Evolutionary conservation across 2,113 vertebrate species (phyloP).

Genomic region (Platichthys stellatus): DNA sequence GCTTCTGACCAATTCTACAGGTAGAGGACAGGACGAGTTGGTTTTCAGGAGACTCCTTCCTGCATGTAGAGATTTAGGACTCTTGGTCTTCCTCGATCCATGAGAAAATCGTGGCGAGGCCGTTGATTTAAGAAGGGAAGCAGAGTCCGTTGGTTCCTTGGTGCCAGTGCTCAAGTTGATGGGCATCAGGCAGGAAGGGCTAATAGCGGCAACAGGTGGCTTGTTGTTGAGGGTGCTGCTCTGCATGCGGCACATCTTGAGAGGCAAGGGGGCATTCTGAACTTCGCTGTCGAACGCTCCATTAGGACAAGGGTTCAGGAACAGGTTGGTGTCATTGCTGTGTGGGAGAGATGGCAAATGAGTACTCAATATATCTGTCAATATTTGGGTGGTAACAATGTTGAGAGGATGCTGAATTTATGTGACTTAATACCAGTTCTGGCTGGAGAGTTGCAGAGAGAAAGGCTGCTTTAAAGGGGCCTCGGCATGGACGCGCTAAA

Average conservation of each 20-base stretch:
- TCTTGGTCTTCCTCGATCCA: constrained; percentile 83
- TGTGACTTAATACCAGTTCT: constrained; percentile 85
- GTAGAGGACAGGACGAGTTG: constrained; percentile 73
- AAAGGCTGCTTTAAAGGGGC: constrained; percentile 88
- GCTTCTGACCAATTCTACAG: constrained; percentile 85
- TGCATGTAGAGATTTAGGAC: constrained; percentile 64
- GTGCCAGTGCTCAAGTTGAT: constrained; percentile 87
- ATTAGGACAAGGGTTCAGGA: constrained; percentile 87
- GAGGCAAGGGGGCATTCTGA: constrained; percentile 94
- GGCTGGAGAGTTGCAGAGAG: constrained; percentile 84
- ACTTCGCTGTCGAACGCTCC: constrained; percentile 86
- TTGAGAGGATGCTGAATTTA: constrained; percentile 77
- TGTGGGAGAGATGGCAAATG: constrained; percentile 81
- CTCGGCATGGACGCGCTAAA: constrained; percentile 77
- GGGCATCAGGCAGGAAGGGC: constrained; percentile 82
- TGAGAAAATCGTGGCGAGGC: constrained; percentile 80
- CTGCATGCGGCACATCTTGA: constrained; percentile 87
- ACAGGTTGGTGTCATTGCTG: constrained; percentile 88
- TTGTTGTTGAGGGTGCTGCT: constrained; percentile 82
- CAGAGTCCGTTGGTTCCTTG: constrained; percentile 80
- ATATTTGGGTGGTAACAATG: constrained; percentile 78
- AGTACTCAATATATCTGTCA: constrained; percentile 81
- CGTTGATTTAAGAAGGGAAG: constrained; percentile 67
- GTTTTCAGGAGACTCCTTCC: constrained; percentile 72
- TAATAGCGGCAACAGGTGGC: constrained; percentile 74